phyloP scores from a whole-genome alignment of 2,113 vertebrate species.

The Hippocampus guttulatus region DNA sequence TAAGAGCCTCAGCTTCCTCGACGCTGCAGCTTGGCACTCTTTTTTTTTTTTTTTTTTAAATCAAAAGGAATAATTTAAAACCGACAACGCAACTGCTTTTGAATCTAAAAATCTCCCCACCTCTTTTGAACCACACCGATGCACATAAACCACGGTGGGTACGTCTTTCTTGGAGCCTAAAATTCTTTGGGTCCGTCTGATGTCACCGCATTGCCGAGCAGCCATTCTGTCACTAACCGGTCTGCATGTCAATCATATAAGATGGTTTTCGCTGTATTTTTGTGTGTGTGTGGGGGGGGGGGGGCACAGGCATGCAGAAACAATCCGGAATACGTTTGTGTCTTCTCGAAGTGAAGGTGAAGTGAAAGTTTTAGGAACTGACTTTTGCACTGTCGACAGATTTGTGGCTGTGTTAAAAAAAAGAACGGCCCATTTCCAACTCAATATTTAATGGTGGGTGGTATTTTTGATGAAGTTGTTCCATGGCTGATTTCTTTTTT shows the following conservation, averaged over 20 bases:
- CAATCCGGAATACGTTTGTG: too few relatives aligned
- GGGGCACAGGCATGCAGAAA: too few relatives aligned
- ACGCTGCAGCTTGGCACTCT: constrained; percentile 5
- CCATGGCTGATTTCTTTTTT: not conserved
- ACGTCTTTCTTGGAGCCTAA: not conserved
- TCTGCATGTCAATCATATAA: too few relatives aligned
- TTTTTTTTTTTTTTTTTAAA: not conserved
- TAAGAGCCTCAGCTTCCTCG: constrained; percentile 3
- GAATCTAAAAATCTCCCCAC: not conserved
- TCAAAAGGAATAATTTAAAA: constrained; percentile 4
- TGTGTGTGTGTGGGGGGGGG: too few relatives aligned
- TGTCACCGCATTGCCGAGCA: too few relatives aligned
- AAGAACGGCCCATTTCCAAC: not conserved
- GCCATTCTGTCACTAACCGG: too few relatives aligned
- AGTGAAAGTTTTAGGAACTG: too few relatives aligned
- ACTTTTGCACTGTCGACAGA: not conserved
- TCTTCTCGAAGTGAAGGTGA: too few relatives aligned
- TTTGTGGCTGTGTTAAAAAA: not conserved
- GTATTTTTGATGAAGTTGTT: not conserved
- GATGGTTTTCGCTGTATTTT: too few relatives aligned
- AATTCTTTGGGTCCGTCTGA: not conserved
- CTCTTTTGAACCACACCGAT: not conserved
- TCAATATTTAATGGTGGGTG: not conserved
- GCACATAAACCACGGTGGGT: not conserved
- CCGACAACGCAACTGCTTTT: not conserved